Conservation (phyloP, 1,140 invertebrate species). For the Drosophila parvula region DNA sequence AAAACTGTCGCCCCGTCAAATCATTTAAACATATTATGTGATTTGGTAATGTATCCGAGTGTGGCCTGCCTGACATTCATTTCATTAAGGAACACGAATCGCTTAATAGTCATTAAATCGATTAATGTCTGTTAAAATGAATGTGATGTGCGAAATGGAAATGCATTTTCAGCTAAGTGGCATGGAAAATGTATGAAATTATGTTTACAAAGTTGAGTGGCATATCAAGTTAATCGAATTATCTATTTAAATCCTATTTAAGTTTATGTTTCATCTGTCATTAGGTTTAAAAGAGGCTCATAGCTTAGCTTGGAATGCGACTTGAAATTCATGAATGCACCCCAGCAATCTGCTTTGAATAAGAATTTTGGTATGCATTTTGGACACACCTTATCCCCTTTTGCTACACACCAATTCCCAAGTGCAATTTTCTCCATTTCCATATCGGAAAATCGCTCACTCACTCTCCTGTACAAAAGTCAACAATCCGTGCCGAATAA, state of each 20-base stretch:
- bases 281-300: not conserved
- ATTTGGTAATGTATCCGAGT: slow-evolving; percentile 28
- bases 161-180: slow-evolving; percentile 16
- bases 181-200: slow-evolving; percentile 11
- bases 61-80: slow-evolving; percentile 13
- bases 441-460: slow-evolving; percentile 10
- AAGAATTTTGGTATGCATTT: not conserved
- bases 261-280: not conserved
- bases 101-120: slow-evolving; percentile 49
- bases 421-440: slow-evolving; percentile 23
- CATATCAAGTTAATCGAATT: not conserved
- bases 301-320: not conserved
- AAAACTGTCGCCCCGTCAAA: slow-evolving; percentile 33
- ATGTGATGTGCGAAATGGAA: slow-evolving; percentile 17
- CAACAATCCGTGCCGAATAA: slow-evolving; percentile 64
- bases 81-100: slow-evolving; percentile 20
- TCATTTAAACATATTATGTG: slow-evolving; percentile 23
- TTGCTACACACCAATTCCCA: not conserved
- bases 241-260: not conserved
- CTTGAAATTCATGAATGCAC: not conserved
- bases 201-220: slow-evolving; percentile 4
- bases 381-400: slow-evolving; percentile 10
- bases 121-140: slow-evolving; percentile 28
- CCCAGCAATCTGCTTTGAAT: slow-evolving; percentile 8
- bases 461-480: slow-evolving; percentile 39